These are phyloP conservation scores for Enteromius argenteus DNA, from an alignment of 2,797 vertebrate species.

Conservation along the genomic window DNA sequence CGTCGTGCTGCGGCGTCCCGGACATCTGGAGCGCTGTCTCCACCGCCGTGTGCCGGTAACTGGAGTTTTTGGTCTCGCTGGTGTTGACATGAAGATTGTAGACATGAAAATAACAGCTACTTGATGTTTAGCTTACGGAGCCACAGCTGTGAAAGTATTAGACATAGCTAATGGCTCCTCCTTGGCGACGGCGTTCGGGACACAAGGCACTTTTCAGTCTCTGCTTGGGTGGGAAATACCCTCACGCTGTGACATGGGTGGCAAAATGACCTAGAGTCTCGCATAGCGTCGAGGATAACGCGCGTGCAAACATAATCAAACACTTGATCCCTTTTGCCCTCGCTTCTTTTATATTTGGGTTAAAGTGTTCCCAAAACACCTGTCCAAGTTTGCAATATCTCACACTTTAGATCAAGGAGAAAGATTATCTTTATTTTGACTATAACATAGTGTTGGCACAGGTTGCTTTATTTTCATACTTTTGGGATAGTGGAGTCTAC, in stretches of 20 bases:
- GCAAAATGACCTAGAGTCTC: slow-evolving; percentile 29
- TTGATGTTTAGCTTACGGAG: slow-evolving; percentile 53
- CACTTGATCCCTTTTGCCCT: slow-evolving; percentile 30
- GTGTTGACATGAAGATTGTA: slow-evolving; percentile 58
- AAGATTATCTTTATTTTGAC: slow-evolving; percentile 53
- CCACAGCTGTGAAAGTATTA: slow-evolving; percentile 46
- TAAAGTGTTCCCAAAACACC: slow-evolving; percentile 48
- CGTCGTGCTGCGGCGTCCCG: slow-evolving; percentile 59
- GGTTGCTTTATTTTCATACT: slow-evolving; percentile 30
- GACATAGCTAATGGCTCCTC: slow-evolving; percentile 32
- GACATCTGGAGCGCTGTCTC: slow-evolving; percentile 63
- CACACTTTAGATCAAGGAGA: slow-evolving; percentile 49
- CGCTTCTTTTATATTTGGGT: slow-evolving; percentile 5
- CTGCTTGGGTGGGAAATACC: slow-evolving; percentile 26
- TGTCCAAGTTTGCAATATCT: slow-evolving; percentile 26
- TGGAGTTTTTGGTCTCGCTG: slow-evolving; percentile 49
- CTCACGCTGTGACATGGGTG: slow-evolving; percentile 15
- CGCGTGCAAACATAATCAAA: background rate
- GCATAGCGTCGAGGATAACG: background rate
- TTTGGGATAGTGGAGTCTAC: slow-evolving; percentile 34
- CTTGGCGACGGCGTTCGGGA: slow-evolving; percentile 7
- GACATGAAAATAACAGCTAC: slow-evolving; percentile 59
- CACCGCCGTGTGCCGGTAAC: slow-evolving; percentile 57
- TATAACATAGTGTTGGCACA: background rate
- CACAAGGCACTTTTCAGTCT: slow-evolving; percentile 9